A percentile compares a stretch with the other conserved stretches of the same genome.
These are phyloP conservation scores for Mionectes macconnelli DNA, from an alignment of 2,113 vertebrate species.

Conservation along the genomic window DNA sequence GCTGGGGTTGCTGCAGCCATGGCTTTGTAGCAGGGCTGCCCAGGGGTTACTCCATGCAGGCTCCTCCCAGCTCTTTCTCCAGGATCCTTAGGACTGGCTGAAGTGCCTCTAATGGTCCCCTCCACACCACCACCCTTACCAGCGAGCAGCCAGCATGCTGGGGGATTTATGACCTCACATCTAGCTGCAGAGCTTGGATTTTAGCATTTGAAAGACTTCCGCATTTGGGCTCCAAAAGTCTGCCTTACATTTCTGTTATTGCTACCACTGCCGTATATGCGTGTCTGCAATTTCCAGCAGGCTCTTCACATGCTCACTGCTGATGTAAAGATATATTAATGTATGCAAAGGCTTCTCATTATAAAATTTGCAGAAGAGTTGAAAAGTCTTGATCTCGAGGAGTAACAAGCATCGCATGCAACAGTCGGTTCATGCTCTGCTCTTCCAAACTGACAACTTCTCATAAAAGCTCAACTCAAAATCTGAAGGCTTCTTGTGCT, in stretches of 20 bases:
- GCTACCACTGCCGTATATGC: rapidly evolving
- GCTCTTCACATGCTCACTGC: background rate
- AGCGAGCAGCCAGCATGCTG: background rate
- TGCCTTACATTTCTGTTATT: background rate
- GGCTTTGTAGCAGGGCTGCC: background rate
- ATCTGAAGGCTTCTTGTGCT: background rate
- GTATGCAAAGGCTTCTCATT: background rate
- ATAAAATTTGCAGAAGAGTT: background rate
- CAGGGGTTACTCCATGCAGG: rapidly evolving
- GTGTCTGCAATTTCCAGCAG: background rate
- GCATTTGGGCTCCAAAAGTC: background rate
- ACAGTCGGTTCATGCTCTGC: background rate
- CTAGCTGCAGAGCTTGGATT: background rate
- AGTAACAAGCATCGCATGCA: background rate
- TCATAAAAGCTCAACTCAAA: background rate
- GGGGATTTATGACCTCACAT: rapidly evolving
- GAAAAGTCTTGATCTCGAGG: background rate
- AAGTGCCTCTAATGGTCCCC: background rate
- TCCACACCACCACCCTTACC: background rate
- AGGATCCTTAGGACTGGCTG: background rate
- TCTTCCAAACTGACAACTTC: background rate
- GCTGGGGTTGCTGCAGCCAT: background rate
- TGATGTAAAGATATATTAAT: background rate
- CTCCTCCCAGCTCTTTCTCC: background rate
- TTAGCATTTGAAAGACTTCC: background rate